phyloP scores from a whole-genome alignment of 2,797 vertebrate species.

The Parambassis ranga region DNA sequence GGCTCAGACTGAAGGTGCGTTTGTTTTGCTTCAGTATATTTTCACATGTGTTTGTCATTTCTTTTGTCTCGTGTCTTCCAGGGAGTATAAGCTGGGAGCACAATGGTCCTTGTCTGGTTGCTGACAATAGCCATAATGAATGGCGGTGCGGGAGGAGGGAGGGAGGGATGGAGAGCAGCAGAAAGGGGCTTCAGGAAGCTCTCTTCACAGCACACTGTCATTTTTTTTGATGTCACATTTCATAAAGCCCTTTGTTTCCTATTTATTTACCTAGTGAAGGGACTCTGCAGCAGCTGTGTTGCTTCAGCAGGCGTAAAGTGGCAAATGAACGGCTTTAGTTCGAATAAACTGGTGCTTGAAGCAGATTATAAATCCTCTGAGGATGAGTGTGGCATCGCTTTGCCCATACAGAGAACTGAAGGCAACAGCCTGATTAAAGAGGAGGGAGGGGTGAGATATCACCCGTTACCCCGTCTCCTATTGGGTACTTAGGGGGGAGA shows the following conservation, averaged over 20 bases:
- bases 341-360: constrained; percentile 22
- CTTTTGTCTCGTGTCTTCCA: constrained; percentile 61
- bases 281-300: constrained; percentile 1
- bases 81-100: constrained; percentile 60
- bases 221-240: constrained; percentile 48
- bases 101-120: constrained; percentile 72
- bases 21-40: constrained; percentile 18
- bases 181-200: constrained; percentile 37
- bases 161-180: background rate
- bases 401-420: background rate
- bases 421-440: constrained; percentile 4
- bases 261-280: constrained; percentile 24
- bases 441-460: constrained; percentile 53
- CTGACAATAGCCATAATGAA: constrained; percentile 74
- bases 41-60: constrained; percentile 43
- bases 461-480: constrained; percentile 49
- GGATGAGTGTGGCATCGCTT: constrained; percentile 31
- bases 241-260: constrained; percentile 36
- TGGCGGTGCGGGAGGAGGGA: constrained; percentile 48
- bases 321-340: constrained; percentile 11
- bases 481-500: constrained; percentile 58
- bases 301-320: constrained; percentile 38
- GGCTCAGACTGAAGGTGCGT: background rate
- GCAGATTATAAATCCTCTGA: constrained; percentile 20
- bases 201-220: constrained; percentile 38